These are phyloP conservation scores for Cryptocephalus primarius DNA, from an alignment of 2,888 invertebrate genomes.

Conservation along the genomic window DNA sequence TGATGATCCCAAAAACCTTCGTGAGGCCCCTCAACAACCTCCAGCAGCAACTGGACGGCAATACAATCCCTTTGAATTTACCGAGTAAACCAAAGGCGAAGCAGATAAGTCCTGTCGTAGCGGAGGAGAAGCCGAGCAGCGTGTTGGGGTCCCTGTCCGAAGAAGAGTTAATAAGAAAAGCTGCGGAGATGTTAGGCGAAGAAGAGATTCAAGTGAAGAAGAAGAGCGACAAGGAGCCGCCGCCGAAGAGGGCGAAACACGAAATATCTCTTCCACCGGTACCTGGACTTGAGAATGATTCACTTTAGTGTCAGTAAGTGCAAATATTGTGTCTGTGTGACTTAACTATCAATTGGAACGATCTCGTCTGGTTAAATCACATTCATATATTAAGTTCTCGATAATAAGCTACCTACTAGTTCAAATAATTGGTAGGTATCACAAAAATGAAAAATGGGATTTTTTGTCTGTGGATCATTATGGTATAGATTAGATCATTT, in stretches of 20 bases:
- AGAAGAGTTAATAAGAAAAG: constrained; percentile 45
- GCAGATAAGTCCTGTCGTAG: constrained; percentile 14
- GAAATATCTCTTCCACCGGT: constrained; percentile 31
- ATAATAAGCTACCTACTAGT: no score
- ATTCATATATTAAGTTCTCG: no score
- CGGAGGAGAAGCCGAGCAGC: constrained; percentile 27
- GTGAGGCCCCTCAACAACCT: constrained; percentile 14
- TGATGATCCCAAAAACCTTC: constrained; percentile 33
- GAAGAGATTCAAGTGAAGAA: constrained; percentile 7
- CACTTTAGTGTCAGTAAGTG: constrained; percentile 5
- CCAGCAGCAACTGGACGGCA: constrained; percentile 10
- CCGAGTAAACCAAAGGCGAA: constrained; percentile 27
- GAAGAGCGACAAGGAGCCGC: constrained; percentile 6
- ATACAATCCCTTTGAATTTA: constrained; percentile 33
- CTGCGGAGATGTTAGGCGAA: constrained; percentile 44
- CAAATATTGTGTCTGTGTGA: no score
- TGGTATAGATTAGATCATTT: no score
- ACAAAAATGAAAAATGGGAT: no score
- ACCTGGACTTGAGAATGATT: constrained; percentile 31
- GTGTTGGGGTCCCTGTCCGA: constrained; percentile 44
- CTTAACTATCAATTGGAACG: no score
- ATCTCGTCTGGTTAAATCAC: no score
- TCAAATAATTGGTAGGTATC: no score
- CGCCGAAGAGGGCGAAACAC: constrained; percentile 23
- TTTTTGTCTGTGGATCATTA: no score